Conservation (phyloP, 2,888 invertebrate species). For the Aspidiotus rigidus region DNA sequence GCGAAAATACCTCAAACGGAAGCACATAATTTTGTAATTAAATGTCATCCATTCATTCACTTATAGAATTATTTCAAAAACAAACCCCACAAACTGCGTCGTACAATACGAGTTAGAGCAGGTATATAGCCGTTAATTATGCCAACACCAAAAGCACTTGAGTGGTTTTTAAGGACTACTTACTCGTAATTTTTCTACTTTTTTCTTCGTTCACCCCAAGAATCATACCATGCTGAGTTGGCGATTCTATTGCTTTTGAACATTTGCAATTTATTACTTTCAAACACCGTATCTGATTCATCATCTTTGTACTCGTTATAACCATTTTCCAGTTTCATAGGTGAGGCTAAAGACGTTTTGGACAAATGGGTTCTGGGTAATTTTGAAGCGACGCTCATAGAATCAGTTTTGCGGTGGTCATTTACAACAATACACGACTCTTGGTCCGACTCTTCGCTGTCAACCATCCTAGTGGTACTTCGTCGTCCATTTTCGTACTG, state of each 20-base stretch:
- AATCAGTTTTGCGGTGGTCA: constrained; percentile 50
- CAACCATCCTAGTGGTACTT: constrained; percentile 25
- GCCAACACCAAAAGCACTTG: not conserved
- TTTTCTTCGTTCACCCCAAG: constrained; percentile 39
- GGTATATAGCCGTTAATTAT: too few relatives aligned
- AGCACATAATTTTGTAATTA: too few relatives aligned
- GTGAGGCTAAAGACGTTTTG: constrained; percentile 10
- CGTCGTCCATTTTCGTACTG: constrained; percentile 16
- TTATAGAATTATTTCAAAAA: too few relatives aligned
- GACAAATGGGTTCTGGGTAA: constrained; percentile 26
- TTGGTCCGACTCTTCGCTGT: constrained; percentile 44
- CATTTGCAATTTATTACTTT: constrained; percentile 35
- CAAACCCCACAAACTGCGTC: too few relatives aligned
- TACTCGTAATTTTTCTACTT: constrained; percentile 28
- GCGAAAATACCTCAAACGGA: too few relatives aligned
- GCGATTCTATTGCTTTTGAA: constrained; percentile 35
- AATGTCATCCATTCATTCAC: too few relatives aligned
- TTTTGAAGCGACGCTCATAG: constrained; percentile 20
- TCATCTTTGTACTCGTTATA: constrained; percentile 40
- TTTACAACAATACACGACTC: constrained; percentile 69
- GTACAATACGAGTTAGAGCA: too few relatives aligned
- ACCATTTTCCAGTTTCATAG: constrained; percentile 41
- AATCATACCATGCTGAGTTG: constrained; percentile 39
- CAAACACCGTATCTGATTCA: constrained; percentile 34
- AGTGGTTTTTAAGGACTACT: not conserved